Conservation (phyloP, 2,888 invertebrate genomes). For the Dasysyrphus tricinctus region DNA sequence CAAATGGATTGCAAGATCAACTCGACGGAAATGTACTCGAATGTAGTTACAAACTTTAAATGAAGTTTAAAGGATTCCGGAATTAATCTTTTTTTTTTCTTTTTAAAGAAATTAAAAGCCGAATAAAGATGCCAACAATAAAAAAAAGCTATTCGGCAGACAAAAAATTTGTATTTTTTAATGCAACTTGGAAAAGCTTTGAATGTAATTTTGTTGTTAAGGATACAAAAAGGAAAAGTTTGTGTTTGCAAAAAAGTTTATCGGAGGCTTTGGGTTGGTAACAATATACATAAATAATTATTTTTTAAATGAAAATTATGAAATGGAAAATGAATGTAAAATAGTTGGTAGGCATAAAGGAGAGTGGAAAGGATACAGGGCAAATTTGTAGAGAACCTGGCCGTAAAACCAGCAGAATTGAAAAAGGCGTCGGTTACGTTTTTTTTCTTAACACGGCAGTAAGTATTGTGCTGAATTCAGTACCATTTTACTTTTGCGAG, state of each 20-base stretch:
- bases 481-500: no score
- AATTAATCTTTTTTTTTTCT: background rate
- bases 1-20: constrained; percentile 56
- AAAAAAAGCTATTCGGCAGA: background rate
- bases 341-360: no score
- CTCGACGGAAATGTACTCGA: constrained; percentile 35
- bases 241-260: background rate
- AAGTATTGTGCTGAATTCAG: no score
- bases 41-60: constrained; percentile 17
- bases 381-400: no score
- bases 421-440: no score
- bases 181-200: background rate
- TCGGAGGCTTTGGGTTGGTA: background rate
- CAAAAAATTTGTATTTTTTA: background rate
- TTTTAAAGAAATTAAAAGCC: constrained; percentile 42
- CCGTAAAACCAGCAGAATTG: no score
- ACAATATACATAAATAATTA: background rate
- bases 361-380: no score
- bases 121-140: constrained; percentile 33
- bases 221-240: background rate
- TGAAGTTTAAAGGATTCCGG: constrained; percentile 2
- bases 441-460: no score
- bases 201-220: background rate
- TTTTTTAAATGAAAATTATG: background rate
- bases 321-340: no score